A percentile compares a stretch with the other conserved stretches of the same genome.
Evolutionary conservation across 2,888 invertebrate species (phyloP).

Genomic region (Drosophila emarginata): DNA sequence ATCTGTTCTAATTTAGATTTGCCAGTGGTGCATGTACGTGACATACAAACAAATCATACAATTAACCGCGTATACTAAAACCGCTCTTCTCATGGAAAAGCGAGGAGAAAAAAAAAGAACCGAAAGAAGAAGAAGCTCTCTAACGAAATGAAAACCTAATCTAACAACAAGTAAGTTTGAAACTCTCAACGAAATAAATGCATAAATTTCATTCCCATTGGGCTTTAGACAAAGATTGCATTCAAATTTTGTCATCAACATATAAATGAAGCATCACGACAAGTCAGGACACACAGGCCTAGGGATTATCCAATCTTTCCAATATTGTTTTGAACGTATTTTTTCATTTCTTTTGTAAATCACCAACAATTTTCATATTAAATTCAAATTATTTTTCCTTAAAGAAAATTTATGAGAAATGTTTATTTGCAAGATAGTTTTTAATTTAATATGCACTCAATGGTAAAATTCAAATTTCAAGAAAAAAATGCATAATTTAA

Average conservation of each 20-base stretch:
- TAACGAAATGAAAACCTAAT: constrained; percentile 12
- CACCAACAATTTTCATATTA: constrained; percentile 40
- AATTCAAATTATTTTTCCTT: constrained; percentile 62
- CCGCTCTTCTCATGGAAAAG: background rate
- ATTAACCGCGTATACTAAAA: constrained; percentile 1
- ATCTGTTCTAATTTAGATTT: background rate
- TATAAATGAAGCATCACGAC: constrained; percentile 65
- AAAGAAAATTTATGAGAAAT: constrained; percentile 37
- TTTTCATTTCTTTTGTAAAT: constrained; percentile 18
- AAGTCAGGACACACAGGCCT: constrained; percentile 24
- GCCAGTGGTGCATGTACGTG: background rate
- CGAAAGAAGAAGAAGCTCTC: background rate
- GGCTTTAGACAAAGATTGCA: constrained; percentile 66
- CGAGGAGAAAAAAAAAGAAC: background rate
- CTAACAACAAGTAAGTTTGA: constrained; percentile 15
- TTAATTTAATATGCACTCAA: constrained; percentile 48
- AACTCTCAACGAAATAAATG: constrained; percentile 29
- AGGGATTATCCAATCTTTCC: background rate
- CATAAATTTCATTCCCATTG: constrained; percentile 48
- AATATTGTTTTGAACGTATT: constrained; percentile 6
- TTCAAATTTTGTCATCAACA: constrained; percentile 77
- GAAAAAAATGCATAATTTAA: constrained; percentile 58
- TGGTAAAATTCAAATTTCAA: background rate
- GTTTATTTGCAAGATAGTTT: too few relatives aligned
- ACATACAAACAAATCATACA: background rate